Evolutionary conservation across 1,140 invertebrate species (phyloP), one percentile per base, ranked within the genome.

Genomic region (Drosophila pallidifrons): DNA sequence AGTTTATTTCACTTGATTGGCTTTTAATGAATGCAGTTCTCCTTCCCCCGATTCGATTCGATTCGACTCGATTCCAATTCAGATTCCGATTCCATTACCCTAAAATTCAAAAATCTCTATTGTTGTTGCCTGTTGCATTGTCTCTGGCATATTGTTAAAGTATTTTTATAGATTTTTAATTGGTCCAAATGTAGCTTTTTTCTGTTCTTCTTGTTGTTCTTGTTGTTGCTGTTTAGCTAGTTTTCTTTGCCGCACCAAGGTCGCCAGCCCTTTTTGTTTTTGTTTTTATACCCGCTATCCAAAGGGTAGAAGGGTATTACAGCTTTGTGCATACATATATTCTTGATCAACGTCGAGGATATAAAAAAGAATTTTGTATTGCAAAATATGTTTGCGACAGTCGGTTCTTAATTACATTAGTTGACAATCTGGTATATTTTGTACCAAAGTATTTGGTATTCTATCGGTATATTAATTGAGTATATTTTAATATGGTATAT

Each of bases 1-100:
- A 77, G 82, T 86, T 86, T 86, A 87, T 87, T 86, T 86, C 51
- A 74, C 81, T 82, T 86, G 81, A 86, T 86, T 52, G 75, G 38
- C 51, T 82, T 76, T 86, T 86, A 87, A 86, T 86, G 79, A 86
- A 87, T 76, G 79, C 79, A 78, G 77, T 76, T 66, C 28, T 7
- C 30, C 32, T 45, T n/a, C 28, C 15, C 45, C n/a, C 15, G 6
- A 3, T 45, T 13, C 13, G 7, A 30, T 32, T 43, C 35, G 13
- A 28, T 8, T 20, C 43, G 16, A 1, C 16, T 16, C 58, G 41
- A 13, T 13, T 59, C 4, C 25, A 30, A 41, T 13, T 38, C 15
- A 5, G 30, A 55, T 35, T 38, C 3, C 32, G n/a, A 28, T 64
- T 64, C 49, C 49, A 54, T 64, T 64, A 64, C 60, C 60, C 60